Conservation (phyloP, 2,888 invertebrate species). For the Drosophila paranaensis region DNA sequence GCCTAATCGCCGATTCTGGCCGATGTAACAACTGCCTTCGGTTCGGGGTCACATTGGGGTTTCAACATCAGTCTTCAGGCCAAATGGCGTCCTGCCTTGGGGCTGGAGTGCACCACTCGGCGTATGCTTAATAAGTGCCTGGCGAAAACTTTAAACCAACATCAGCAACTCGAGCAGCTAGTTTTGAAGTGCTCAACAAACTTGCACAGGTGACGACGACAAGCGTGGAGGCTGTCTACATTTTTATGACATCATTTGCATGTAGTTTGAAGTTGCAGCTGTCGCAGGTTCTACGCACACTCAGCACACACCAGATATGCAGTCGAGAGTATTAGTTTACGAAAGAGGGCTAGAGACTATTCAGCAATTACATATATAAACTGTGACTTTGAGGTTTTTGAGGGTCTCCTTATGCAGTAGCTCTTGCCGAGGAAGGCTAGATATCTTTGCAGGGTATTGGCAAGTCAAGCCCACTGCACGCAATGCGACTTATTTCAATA, state of each 20-base stretch:
- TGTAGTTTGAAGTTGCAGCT: slow-evolving; percentile 57
- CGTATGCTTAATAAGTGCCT: slow-evolving; percentile 51
- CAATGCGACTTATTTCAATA: slow-evolving; percentile 30
- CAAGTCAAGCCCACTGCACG: not conserved
- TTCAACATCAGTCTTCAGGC: slow-evolving; percentile 31
- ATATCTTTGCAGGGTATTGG: not conserved
- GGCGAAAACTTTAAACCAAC: slow-evolving; percentile 50
- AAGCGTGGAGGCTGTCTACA: slow-evolving; percentile 25
- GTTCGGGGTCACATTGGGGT: slow-evolving; percentile 14
- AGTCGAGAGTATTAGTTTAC: not conserved
- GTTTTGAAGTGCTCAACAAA: slow-evolving; percentile 52
- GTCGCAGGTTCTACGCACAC: slow-evolving; percentile 27
- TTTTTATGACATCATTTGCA: slow-evolving; percentile 71
- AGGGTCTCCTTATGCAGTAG: not conserved
- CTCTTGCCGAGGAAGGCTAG: not conserved
- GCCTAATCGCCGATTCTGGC: slow-evolving; percentile 7
- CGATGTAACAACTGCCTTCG: not conserved
- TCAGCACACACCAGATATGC: not conserved
- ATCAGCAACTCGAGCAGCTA: slow-evolving; percentile 28
- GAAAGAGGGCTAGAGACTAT: too few relatives aligned
- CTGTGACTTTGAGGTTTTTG: too few relatives aligned
- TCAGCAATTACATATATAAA: too few relatives aligned
- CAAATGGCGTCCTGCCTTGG: not conserved
- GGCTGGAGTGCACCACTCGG: slow-evolving; percentile 33
- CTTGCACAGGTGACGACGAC: slow-evolving; percentile 46